These are phyloP conservation scores for Andricus curvator DNA, from an alignment of 2,888 invertebrate species.

Conservation along the genomic window DNA sequence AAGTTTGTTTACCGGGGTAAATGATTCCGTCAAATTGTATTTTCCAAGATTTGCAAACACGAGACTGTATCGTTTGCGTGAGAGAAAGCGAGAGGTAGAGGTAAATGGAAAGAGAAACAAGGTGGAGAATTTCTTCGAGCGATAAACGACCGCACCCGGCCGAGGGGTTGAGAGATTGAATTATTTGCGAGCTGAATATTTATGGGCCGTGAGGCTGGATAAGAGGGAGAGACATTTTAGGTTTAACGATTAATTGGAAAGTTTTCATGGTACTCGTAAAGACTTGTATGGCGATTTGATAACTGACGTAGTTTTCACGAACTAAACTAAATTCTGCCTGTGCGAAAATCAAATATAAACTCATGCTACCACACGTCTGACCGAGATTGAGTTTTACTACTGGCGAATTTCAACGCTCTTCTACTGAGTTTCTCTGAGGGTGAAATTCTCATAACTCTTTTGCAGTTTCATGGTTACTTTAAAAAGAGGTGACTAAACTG, in stretches of 20 bases:
- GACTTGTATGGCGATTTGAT: neutral
- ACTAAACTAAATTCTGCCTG: neutral
- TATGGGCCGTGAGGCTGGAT: constrained; percentile 9
- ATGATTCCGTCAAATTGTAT: constrained; percentile 61
- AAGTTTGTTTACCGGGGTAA: constrained; percentile 57
- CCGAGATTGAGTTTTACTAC: neutral
- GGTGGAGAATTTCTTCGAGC: constrained; percentile 43
- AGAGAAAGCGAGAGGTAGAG: constrained; percentile 38
- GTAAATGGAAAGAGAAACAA: constrained; percentile 41
- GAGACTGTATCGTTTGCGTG: constrained; percentile 57
- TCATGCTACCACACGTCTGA: neutral
- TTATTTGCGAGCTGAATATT: constrained; percentile 43
- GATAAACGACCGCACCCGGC: constrained; percentile 41
- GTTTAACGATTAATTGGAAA: constrained; percentile 41
- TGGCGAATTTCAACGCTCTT: neutral
- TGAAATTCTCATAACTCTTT: neutral
- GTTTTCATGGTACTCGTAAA: neutral
- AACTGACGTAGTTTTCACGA: neutral
- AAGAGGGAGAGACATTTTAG: constrained; percentile 34
- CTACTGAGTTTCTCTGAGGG: neutral
- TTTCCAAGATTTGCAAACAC: constrained; percentile 57
- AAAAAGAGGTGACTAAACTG: no score
- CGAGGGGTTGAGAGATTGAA: constrained; percentile 37
- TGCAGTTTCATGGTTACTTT: neutral
- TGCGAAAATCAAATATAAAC: neutral